Evolutionary conservation across 2,888 invertebrate species (phyloP).

Genomic region (Noctua janthe): DNA sequence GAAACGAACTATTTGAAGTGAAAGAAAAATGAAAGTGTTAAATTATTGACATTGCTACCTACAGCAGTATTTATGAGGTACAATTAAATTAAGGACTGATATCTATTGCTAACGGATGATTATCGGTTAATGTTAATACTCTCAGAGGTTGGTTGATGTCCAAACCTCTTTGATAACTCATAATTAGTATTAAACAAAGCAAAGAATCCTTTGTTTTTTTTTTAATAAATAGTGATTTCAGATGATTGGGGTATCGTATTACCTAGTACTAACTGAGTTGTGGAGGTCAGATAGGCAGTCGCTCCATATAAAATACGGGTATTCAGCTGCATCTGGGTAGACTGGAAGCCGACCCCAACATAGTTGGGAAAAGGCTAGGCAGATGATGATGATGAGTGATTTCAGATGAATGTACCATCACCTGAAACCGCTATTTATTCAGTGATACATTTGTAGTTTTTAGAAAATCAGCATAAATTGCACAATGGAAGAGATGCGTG

Average conservation of each 20-base stretch:
- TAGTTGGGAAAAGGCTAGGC: too few species aligned
- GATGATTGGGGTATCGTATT: background rate
- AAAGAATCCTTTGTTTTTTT: background rate
- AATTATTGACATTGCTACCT: slow-evolving; percentile 16
- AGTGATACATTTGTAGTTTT: background rate
- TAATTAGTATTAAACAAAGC: background rate
- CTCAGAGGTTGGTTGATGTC: background rate
- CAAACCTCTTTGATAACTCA: background rate
- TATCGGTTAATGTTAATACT: background rate
- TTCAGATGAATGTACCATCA: background rate
- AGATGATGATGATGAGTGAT: background rate
- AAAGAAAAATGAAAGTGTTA: slow-evolving; percentile 1
- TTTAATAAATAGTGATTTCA: background rate
- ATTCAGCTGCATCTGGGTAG: too few species aligned
- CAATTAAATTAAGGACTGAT: background rate
- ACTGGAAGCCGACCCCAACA: too few species aligned
- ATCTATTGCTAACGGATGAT: background rate
- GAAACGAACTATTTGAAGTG: background rate
- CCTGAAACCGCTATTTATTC: background rate
- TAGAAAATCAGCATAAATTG: background rate
- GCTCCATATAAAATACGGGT: too few species aligned
- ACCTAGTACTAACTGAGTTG: too few species aligned
- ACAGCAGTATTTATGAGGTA: slow-evolving; percentile 37
- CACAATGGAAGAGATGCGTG: background rate
- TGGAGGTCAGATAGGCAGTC: too few species aligned